These are phyloP conservation scores for Onychostoma macrolepis DNA, from an alignment of 2,113 vertebrate species.

Conservation along the genomic window DNA sequence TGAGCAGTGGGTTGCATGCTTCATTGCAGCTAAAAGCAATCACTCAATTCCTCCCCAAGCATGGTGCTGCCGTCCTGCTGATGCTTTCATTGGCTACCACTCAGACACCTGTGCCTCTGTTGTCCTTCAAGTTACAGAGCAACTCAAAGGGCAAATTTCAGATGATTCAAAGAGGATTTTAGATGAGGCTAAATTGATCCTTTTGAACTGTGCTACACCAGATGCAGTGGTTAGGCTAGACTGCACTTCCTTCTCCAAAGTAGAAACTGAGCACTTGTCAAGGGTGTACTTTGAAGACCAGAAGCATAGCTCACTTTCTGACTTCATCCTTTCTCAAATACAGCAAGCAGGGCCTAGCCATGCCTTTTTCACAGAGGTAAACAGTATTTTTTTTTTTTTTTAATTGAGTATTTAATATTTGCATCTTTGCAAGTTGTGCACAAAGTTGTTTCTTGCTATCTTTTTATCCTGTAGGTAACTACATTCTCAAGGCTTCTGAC, in stretches of 20 bases:
- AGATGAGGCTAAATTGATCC: constrained; percentile 73
- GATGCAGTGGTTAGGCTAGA: constrained; percentile 87
- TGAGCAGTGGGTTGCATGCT: constrained; percentile 78
- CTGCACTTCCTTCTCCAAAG: constrained; percentile 60
- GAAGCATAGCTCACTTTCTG: constrained; percentile 82
- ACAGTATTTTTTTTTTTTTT: background rate
- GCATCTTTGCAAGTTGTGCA: background rate
- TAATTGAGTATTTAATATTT: background rate
- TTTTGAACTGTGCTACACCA: constrained; percentile 89
- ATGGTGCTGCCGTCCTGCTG: constrained; percentile 76
- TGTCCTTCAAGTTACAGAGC: constrained; percentile 81
- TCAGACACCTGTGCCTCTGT: constrained; percentile 87
- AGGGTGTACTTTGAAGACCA: constrained; percentile 80
- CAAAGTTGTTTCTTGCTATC: background rate
- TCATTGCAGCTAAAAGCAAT: constrained; percentile 61
- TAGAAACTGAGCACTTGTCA: constrained; percentile 65
- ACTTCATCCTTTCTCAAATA: constrained; percentile 79
- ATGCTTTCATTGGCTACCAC: constrained; percentile 92
- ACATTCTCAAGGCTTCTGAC: constrained; percentile 96
- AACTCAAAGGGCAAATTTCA: constrained; percentile 42
- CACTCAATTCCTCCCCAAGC: constrained; percentile 48
- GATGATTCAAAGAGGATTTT: constrained; percentile 64
- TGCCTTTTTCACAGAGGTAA: constrained; percentile 86
- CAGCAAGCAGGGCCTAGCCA: background rate
- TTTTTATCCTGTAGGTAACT: constrained; percentile 78